phyloP scores from a whole-genome alignment of 2,797 vertebrate species.

The Pseudopleuronectes americanus region DNA sequence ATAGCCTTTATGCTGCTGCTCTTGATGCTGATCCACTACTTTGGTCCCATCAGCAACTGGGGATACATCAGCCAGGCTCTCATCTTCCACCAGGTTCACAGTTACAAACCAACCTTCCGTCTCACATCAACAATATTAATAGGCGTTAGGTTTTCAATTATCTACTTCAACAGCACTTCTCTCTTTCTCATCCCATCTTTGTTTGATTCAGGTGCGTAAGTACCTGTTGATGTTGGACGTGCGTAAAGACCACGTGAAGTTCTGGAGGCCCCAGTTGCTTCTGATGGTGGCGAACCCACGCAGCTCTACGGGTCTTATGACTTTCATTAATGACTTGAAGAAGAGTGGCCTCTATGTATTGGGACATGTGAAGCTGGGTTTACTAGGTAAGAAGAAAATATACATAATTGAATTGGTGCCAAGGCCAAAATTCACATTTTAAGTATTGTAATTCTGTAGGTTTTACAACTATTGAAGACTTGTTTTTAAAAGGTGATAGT shows the following conservation, averaged over 20 bases:
- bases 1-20: constrained; percentile 86
- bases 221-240: constrained; percentile 85
- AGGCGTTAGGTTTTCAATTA: not conserved
- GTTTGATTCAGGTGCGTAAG: constrained; percentile 79
- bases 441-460: not conserved
- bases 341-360: constrained; percentile 86
- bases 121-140: not conserved
- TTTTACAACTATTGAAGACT: not conserved
- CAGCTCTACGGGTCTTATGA: constrained; percentile 76
- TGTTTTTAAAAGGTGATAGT: not conserved
- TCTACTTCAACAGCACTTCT: not conserved
- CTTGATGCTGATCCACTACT: constrained; percentile 84
- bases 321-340: constrained; percentile 86
- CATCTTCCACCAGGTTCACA: constrained; percentile 87
- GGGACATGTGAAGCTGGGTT: constrained; percentile 84
- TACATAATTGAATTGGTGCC: not conserved
- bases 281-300: constrained; percentile 85
- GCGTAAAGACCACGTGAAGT: constrained; percentile 87
- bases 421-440: not conserved
- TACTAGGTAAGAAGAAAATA: constrained; percentile 73
- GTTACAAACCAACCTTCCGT: not conserved
- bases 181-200: not conserved
- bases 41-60: constrained; percentile 87
- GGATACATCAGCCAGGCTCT: constrained; percentile 89
- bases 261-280: constrained; percentile 86